Evolutionary conservation across 2,797 vertebrate genomes (phyloP).

Genomic region (Allobates femoralis): DNA sequence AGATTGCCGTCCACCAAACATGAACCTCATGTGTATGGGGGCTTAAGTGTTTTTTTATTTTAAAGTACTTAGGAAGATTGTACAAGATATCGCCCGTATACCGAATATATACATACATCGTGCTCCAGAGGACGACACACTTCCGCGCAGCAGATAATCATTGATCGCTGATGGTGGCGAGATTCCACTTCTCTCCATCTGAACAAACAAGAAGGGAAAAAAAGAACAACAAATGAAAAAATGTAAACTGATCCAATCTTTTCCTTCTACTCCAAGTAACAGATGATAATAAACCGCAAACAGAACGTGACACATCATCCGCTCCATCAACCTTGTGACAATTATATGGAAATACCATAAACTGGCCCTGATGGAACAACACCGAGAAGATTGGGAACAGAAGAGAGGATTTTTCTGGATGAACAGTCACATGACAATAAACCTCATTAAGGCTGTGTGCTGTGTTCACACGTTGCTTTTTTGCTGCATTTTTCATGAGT

Average conservation of each 20-base stretch:
- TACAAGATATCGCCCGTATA: background rate
- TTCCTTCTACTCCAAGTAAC: background rate
- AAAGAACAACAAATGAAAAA: background rate
- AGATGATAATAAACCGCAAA: background rate
- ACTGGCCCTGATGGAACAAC: background rate
- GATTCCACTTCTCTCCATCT: slow-evolving; percentile 85
- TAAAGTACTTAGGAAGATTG: background rate
- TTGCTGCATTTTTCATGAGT: too few relatives aligned
- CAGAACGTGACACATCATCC: background rate
- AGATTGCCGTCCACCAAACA: too few relatives aligned
- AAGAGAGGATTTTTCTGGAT: too few relatives aligned
- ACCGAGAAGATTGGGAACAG: too few relatives aligned
- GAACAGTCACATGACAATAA: too few relatives aligned
- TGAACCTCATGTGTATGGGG: too few relatives aligned
- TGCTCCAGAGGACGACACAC: slow-evolving; percentile 84
- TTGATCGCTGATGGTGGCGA: slow-evolving; percentile 77
- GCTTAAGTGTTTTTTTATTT: too few relatives aligned
- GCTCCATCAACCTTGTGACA: background rate
- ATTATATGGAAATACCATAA: background rate
- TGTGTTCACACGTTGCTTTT: too few relatives aligned
- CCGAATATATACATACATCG: slow-evolving; percentile 74
- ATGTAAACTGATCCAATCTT: background rate
- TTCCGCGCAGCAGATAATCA: slow-evolving; percentile 85
- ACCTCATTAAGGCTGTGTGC: too few relatives aligned
- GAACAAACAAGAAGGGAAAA: slow-evolving; percentile 45